These are phyloP conservation scores for Nylanderia fulva DNA, from an alignment of 1,140 invertebrate genomes.

Conservation along the genomic window DNA sequence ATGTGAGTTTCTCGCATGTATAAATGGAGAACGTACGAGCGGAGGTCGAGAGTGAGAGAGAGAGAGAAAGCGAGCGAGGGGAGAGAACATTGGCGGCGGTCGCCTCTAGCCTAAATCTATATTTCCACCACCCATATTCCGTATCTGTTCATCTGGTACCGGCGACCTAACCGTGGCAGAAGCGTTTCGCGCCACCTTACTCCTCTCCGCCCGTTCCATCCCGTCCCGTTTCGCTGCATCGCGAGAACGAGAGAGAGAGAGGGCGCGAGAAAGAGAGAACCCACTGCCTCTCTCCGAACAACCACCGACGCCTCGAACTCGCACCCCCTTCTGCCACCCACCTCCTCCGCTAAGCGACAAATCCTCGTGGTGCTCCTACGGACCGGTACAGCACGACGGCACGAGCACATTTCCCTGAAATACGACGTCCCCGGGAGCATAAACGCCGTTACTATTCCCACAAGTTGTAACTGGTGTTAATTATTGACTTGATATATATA, in stretches of 20 bases:
- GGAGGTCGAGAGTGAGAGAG: slow-evolving; percentile 32
- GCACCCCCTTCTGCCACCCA: slow-evolving; percentile 30
- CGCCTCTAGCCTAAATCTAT: slow-evolving; percentile 83
- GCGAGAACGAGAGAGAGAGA: slow-evolving; percentile 12
- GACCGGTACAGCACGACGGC: slow-evolving; percentile 73
- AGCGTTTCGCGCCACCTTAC: slow-evolving; percentile 73
- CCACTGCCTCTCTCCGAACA: slow-evolving; percentile 36
- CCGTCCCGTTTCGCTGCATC: neutral
- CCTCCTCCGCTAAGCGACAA: slow-evolving; percentile 69
- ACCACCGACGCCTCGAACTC: slow-evolving; percentile 70
- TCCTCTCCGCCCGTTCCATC: slow-evolving; percentile 25
- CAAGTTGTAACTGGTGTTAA: slow-evolving; percentile 86
- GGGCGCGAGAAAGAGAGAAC: neutral
- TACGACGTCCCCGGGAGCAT: slow-evolving; percentile 85
- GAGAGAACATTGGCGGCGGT: slow-evolving; percentile 64
- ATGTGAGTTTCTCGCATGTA: slow-evolving; percentile 39
- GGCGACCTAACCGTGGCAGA: slow-evolving; percentile 71
- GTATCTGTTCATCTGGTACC: slow-evolving; percentile 84
- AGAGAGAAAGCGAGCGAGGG: slow-evolving; percentile 37
- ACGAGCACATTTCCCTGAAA: slow-evolving; percentile 85
- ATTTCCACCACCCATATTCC: slow-evolving; percentile 81
- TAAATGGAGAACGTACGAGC: slow-evolving; percentile 65
- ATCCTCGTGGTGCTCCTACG: slow-evolving; percentile 73
- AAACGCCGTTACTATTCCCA: slow-evolving; percentile 85
- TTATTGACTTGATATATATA: slow-evolving; percentile 84